Conservation (phyloP, 1,140 invertebrate genomes). For the Caenorhabditis inopinata region DNA sequence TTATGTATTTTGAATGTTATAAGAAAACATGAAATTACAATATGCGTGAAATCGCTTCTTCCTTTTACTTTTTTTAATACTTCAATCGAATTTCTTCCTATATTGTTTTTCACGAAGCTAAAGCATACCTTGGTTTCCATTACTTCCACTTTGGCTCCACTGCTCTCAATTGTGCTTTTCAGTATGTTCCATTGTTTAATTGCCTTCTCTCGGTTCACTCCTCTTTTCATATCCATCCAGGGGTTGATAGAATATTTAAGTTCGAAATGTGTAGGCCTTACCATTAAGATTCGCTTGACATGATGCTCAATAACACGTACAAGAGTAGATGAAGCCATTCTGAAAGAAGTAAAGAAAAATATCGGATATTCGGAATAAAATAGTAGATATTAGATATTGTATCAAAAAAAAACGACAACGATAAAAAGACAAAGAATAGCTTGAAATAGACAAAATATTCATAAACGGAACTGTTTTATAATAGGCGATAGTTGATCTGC, state of each 20-base stretch:
- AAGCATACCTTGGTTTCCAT: conserved; percentile 58
- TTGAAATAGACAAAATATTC: not conserved
- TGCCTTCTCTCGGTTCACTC: conserved; percentile 56
- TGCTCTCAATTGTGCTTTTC: conserved; percentile 57
- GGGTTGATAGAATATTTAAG: conserved; percentile 61
- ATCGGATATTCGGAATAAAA: too few species aligned
- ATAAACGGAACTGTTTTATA: conserved; percentile 1
- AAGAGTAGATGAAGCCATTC: conserved; percentile 27
- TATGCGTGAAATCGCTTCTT: too few species aligned
- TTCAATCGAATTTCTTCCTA: too few species aligned
- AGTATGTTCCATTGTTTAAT: conserved; percentile 58
- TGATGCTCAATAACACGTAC: not conserved
- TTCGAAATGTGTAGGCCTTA: conserved; percentile 59
- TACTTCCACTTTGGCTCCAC: conserved; percentile 58
- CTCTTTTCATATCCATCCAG: conserved; percentile 59
- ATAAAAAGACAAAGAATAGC: not conserved
- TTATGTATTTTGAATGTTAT: too few species aligned
- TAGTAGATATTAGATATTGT: too few species aligned
- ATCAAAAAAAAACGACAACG: too few species aligned
- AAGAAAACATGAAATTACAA: too few species aligned
- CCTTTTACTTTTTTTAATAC: too few species aligned
- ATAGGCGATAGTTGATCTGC: not conserved
- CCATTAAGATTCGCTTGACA: conserved; percentile 58
- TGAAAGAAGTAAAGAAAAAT: not conserved
- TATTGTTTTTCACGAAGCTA: not conserved